Base-by-base conservation (phyloP, 2,797 vertebrate genomes). In the Cyprinodon diabolis region DNA sequence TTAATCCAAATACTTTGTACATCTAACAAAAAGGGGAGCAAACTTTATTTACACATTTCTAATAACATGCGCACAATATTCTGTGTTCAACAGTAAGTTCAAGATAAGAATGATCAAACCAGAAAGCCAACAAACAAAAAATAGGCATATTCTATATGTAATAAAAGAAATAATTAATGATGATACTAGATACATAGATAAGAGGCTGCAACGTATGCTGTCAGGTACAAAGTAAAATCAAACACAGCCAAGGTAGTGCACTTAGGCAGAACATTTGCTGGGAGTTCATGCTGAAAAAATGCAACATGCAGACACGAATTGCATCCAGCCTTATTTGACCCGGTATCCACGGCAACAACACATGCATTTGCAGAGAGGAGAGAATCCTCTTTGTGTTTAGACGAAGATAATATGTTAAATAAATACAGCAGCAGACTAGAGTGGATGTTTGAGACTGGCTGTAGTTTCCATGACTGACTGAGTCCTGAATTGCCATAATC, bases 281-380 rank as follows among this genome's bases (percentile, higher is more conserved):
- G 48, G 74, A 62, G 55, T 75, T 78, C 67, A 40, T 47, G 23
- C n/a, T 25, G 54, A 45, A 66, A 45, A 66, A 81, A 85, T 49
- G 58, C 56, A 75, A 68, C 52, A 69, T 25, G 15, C 15, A 49
- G 51, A 43, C 30, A 45, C 65, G 72, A 52, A 85, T 78, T 40
- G 45, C 76, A 81, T 70, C 75, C 72, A 63, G 45, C 60, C 45
- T 71, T 55, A 69, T 21, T 3, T 79, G 79, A 80, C 72, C 60
- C 9, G 13, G 86, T 90, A 80, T 82, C 91, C 85, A 85, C 76
- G 71, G 83, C 77, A 91, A 91, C 87, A 69, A 54, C 68, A 66
- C 35, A 73, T 17, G 76, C 76, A 55, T 84, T 56, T 55, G 45
- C 40, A 63, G 48, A 47, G 65, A 30, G 37, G 35, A 30, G 45